Conservation (phyloP, 2,797 vertebrate genomes). For the Leucoraja ocellata region DNA sequence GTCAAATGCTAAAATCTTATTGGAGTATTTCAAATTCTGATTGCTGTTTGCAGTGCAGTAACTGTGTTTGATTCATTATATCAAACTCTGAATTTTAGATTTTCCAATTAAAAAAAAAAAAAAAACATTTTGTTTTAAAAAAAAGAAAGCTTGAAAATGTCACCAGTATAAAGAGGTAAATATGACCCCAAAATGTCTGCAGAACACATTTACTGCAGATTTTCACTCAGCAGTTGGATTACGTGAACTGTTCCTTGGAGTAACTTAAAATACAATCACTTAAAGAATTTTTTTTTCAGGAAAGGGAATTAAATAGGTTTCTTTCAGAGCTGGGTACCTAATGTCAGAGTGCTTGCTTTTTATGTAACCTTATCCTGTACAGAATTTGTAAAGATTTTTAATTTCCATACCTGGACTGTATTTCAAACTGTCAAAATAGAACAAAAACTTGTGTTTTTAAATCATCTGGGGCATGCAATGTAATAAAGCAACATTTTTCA, state of each 20-base stretch:
- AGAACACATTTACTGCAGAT: background rate
- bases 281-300: background rate
- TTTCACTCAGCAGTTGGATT: background rate
- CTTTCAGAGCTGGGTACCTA: background rate
- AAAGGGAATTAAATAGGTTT: background rate
- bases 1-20: background rate
- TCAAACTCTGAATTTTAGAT: background rate
- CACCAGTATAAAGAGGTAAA: background rate
- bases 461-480: background rate
- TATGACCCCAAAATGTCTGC: background rate
- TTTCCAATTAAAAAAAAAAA: background rate
- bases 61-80: background rate
- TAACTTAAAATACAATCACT: constrained; percentile 9
- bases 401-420: background rate
- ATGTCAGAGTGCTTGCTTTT: background rate
- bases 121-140: background rate
- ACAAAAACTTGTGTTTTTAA: background rate
- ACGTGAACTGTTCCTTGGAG: constrained; percentile 6
- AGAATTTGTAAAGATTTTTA: background rate
- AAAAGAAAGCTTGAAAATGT: background rate
- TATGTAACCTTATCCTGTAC: background rate
- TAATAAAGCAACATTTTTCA: background rate
- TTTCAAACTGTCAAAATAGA: background rate
- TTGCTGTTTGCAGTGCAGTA: background rate
- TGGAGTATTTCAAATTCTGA: background rate